Conservation (phyloP, 2,113 vertebrate species). For the Pipa parva region DNA sequence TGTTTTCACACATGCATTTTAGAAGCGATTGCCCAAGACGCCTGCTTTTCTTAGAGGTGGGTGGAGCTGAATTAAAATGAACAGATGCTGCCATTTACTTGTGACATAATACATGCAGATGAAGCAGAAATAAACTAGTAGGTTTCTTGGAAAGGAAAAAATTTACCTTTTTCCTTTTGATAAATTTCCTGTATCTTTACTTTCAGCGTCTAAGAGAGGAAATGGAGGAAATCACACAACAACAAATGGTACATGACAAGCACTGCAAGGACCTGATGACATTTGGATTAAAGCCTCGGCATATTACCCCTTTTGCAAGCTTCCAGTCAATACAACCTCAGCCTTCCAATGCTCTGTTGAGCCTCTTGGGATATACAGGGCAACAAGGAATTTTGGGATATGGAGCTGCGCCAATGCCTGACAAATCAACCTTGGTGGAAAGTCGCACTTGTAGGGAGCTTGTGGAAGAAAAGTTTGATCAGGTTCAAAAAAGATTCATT, state of each 20-base stretch:
- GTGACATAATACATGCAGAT: too few relatives aligned
- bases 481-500: constrained; percentile 59
- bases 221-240: constrained; percentile 98
- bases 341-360: constrained; percentile 89
- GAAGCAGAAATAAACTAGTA: too few relatives aligned
- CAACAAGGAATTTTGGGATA: constrained; percentile 90
- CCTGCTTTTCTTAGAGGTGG: too few relatives aligned
- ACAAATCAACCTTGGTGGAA: constrained; percentile 86
- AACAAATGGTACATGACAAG: constrained; percentile 94
- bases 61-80: too few relatives aligned
- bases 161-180: too few relatives aligned
- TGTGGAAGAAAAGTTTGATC: constrained; percentile 96
- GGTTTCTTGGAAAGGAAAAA: too few relatives aligned
- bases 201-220: constrained; percentile 90
- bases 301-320: constrained; percentile 94
- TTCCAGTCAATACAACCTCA: constrained; percentile 94
- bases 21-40: too few relatives aligned
- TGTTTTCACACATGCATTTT: too few relatives aligned
- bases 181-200: not conserved
- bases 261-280: constrained; percentile 97
- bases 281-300: constrained; percentile 90
- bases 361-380: constrained; percentile 87
- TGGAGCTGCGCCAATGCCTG: constrained; percentile 75
- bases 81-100: too few relatives aligned
- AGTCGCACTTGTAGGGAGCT: constrained; percentile 93